Evolutionary conservation across 2,888 invertebrate species (phyloP).

Genomic region (Tetragonula carbonaria): DNA sequence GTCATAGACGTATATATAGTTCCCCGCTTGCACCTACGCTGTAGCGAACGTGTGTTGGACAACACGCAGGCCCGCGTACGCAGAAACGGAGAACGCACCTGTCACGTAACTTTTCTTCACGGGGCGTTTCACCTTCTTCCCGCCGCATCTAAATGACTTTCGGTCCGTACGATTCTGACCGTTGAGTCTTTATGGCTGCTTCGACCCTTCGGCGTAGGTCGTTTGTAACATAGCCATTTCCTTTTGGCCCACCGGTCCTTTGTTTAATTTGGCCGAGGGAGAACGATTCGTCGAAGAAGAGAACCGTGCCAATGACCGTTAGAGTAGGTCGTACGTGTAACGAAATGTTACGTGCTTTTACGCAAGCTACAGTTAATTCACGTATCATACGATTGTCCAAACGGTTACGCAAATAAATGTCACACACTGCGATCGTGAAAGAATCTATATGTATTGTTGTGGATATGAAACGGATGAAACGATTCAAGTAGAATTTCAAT

Average conservation of each 20-base stretch:
- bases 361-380: slow-evolving; percentile 33
- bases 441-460: background rate
- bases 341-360: slow-evolving; percentile 35
- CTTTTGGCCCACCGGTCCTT: slow-evolving; percentile 29
- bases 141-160: slow-evolving; percentile 55
- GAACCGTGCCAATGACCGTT: slow-evolving; percentile 51
- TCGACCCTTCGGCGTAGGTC: slow-evolving; percentile 34
- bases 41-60: background rate
- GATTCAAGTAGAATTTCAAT: background rate
- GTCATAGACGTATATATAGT: slow-evolving; percentile 43
- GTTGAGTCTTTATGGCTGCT: slow-evolving; percentile 35
- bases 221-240: slow-evolving; percentile 7
- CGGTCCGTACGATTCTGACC: slow-evolving; percentile 38
- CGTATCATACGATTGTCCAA: background rate
- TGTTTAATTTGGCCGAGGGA: slow-evolving; percentile 22
- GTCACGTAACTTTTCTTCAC: slow-evolving; percentile 71
- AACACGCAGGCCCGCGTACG: slow-evolving; percentile 19
- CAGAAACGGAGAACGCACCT: slow-evolving; percentile 64
- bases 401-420: slow-evolving; percentile 7
- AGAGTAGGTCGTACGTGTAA: slow-evolving; percentile 46
- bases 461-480: background rate
- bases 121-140: slow-evolving; percentile 65
- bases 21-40: slow-evolving; percentile 19
- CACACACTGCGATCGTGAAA: background rate
- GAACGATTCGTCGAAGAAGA: slow-evolving; percentile 23